Base-by-base conservation (phyloP, 2,797 vertebrate species). In the Lepilemur septentrionalis region DNA sequence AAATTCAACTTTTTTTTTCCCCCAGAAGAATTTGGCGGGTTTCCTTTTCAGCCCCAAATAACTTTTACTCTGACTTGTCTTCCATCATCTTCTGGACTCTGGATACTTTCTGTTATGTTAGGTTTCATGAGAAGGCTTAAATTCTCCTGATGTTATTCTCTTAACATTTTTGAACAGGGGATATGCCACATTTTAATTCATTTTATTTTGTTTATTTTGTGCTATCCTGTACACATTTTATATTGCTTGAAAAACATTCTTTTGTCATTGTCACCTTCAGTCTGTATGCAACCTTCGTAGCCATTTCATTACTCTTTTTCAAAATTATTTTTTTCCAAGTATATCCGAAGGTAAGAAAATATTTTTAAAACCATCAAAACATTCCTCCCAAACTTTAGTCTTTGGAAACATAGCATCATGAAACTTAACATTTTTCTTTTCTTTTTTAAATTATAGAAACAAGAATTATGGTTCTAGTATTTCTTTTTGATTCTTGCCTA, bases 11-110 rank as follows among this genome's bases (percentile, higher is more conserved):
- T 79, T 97, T 7, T 94, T 5, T 90, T 75, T 20, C 18, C 18
- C n/a, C 52, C 55, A 76, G 65, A 78, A 75, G 7, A 20, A 48
- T 46, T 86, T 83, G 25, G 10, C 69, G 85, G 76, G 0, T 46
- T 69, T 70, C 0, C 0, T 23, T 38, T 35, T 14, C 3, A 35
- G 67, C 75, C 15, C 28, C 22, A 52, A 70, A 3, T 41, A 91
- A 13, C 2, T 67, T 95, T 94, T 23, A 75, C 5, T 96, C 32
- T 97, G 43, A 92, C 80, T 90, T 96, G 50, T 59, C 83, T 86
- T 46, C 22, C 59, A 7, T 78, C 73, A 18, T 96, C 92, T 87
- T 97, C 61, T 69, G 69, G 78, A 90, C 8, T 67, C 1, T 38
- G 86, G 41, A 46, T 95, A 2, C 18, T 70, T 95, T 93, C 88